Base-by-base conservation (phyloP, 2,888 invertebrate species). In the Drosophila meridiana region DNA sequence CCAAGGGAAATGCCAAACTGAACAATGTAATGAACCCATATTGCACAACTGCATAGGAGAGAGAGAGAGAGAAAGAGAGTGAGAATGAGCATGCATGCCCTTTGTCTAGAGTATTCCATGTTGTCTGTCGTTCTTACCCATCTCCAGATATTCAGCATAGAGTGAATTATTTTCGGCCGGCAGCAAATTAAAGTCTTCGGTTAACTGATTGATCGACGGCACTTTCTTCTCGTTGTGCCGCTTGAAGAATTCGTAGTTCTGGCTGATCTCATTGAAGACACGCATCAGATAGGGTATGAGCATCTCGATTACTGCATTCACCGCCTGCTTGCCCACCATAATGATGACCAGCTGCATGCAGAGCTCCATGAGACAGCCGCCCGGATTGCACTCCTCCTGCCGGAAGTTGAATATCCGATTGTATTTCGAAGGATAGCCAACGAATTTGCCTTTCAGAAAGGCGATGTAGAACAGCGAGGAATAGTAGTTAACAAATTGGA, bases 401-500 rank as follows among this genome's bases (percentile, higher is more conserved):
- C 96, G 93, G 65, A 94, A 95, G 20, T 95, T 95, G 85, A 96
- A 95, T 58, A 97, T 94, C 60, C 95, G 95, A 88, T 96, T 96
- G 90, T 97, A 97, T 78, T 96, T 95, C 11, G 95, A 95, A 1
- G 97, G 97, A 92, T 96, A 95, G 2, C 97, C 97, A 36, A 96
- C 95, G 90, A 97, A 96, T 91, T 97, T 96, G 40, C 96, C 96
- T 90, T 96, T 96, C 65, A 96, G 93, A 89, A 96, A 96, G 14
- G 96, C 96, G 73, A 98, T 97, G 92, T 98, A 98, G 94, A 98
- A 97, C 74, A 98, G 96, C 30, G 97, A 97, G 3, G 97, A 96
- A 92, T 98, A 98, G 92, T 96, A 97, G 93, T 98, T 98, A 82
- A 98, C 96, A 93, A 98, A 98, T 93, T 98, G 97, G 80, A 98